Conservation (phyloP, 2,113 vertebrate genomes). For the Percopsis transmontana region DNA sequence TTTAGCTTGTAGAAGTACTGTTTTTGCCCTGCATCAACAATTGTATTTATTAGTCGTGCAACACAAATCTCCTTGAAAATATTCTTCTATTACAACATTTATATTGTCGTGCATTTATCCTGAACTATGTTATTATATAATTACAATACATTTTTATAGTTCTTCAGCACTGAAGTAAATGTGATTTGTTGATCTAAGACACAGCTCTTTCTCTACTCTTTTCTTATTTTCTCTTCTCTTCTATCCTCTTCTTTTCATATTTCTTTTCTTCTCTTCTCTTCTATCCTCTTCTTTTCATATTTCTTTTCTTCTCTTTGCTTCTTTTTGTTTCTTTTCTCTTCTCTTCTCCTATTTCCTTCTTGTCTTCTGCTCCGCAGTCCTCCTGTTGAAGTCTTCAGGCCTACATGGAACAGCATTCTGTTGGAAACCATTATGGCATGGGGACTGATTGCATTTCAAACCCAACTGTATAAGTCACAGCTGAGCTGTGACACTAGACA, state of each 20-base stretch:
- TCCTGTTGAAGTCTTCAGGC: too few relatives aligned
- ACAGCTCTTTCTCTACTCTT: constrained; percentile 5
- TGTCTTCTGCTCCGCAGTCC: constrained; percentile 8
- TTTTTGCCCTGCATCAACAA: neutral
- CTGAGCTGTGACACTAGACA: constrained; percentile 33
- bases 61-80: too few relatives aligned
- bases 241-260: neutral
- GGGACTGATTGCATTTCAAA: constrained; percentile 55
- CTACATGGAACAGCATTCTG: constrained; percentile 21
- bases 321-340: too few relatives aligned
- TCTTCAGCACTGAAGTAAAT: too few relatives aligned
- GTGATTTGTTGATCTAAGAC: neutral
- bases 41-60: too few relatives aligned
- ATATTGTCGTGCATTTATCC: neutral
- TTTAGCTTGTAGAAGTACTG: too few relatives aligned
- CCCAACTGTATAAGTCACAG: constrained; percentile 27
- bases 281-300: too few relatives aligned
- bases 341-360: constrained; percentile 17
- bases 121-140: too few relatives aligned
- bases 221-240: neutral
- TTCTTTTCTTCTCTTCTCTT: too few relatives aligned
- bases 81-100: neutral
- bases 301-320: too few relatives aligned
- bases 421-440: constrained; percentile 23
- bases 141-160: too few relatives aligned